Percentiles rank a stretch among this genome's conserved stretches.
These are phyloP conservation scores for Chelonus insularis DNA, from an alignment of 1,140 invertebrate genomes.

Conservation along the genomic window DNA sequence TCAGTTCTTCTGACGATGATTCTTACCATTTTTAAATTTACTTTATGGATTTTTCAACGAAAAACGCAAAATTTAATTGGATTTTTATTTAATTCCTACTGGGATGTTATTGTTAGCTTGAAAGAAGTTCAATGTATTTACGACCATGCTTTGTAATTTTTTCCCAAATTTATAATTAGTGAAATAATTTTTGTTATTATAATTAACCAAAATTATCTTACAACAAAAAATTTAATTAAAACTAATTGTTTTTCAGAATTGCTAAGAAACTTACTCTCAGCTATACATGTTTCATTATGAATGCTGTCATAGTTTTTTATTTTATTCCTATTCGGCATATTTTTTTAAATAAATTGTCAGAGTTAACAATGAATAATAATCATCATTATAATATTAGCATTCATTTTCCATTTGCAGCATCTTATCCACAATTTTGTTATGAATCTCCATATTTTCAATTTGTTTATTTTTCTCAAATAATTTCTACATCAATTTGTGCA, in stretches of 20 bases:
- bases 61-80: conserved; percentile 31
- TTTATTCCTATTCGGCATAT: conserved; percentile 34
- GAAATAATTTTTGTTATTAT: neutral
- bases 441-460: conserved; percentile 39
- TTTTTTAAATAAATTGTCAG: conserved; percentile 13
- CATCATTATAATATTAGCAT: conserved; percentile 22
- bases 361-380: neutral
- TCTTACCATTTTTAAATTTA: conserved; percentile 38
- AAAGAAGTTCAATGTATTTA: conserved; percentile 20
- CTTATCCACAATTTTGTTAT: conserved; percentile 37
- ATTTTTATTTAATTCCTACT: conserved; percentile 41
- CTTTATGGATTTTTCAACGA: conserved; percentile 36
- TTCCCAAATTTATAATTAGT: neutral
- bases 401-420: conserved; percentile 38
- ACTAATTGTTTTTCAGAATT: conserved; percentile 29
- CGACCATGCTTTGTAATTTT: conserved; percentile 36
- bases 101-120: conserved; percentile 30
- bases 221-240: too few species aligned
- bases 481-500: conserved; percentile 38
- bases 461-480: conserved; percentile 36
- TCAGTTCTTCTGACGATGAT: conserved; percentile 40
- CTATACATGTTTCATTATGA: conserved; percentile 38
- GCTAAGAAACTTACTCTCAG: conserved; percentile 36
- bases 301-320: conserved; percentile 40
- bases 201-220: too few species aligned